Conservation (phyloP, 2,113 vertebrate genomes). For the Periophthalmus modestus region DNA sequence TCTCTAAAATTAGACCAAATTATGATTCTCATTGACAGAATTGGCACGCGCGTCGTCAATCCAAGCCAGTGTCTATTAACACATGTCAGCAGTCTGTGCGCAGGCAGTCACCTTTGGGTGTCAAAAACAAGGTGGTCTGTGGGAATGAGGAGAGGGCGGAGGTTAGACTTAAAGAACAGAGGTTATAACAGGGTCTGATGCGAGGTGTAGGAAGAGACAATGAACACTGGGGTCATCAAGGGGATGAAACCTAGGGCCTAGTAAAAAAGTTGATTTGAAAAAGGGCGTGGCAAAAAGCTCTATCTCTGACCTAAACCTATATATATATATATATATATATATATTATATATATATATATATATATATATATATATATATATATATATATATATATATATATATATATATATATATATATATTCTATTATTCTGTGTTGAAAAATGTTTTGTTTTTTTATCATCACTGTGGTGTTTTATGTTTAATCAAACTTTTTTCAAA, state of each 20-base stretch:
- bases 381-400: too few species aligned
- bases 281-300: too few species aligned
- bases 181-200: neutral
- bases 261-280: too few species aligned
- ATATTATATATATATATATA: too few species aligned
- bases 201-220: neutral
- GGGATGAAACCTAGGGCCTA: too few species aligned
- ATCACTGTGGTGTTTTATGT: too few species aligned
- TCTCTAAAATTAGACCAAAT: constrained; percentile 28
- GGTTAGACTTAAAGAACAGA: neutral
- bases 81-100: constrained; percentile 30
- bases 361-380: too few species aligned
- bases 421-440: too few species aligned
- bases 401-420: too few species aligned
- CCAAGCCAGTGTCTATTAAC: constrained; percentile 15
- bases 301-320: too few species aligned
- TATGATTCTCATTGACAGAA: constrained; percentile 36
- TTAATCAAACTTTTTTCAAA: neutral
- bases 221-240: neutral
- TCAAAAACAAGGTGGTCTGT: constrained; percentile 3
- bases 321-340: too few species aligned
- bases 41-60: constrained; percentile 14
- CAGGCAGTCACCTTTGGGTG: neutral
- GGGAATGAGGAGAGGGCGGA: neutral
- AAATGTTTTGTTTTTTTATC: too few species aligned